Conservation (phyloP, 2,797 vertebrate genomes). For the Chaenodraco wilsoni region DNA sequence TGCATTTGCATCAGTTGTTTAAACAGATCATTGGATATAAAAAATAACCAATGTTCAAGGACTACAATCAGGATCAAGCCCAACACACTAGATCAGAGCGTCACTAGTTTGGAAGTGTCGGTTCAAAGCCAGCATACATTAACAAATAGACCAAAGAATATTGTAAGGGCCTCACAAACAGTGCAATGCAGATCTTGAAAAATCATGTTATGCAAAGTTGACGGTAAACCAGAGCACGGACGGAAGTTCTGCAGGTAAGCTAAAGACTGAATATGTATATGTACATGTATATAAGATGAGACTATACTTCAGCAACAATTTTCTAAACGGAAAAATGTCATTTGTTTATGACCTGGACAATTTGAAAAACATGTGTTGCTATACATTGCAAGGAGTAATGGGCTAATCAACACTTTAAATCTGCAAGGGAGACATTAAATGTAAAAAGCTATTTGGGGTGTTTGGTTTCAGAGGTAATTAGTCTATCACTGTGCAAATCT, state of each 20-base stretch:
- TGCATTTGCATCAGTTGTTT: neutral
- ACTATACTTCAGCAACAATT: neutral
- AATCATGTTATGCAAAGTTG: neutral
- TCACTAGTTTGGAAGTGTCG: neutral
- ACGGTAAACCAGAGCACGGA: slow-evolving; percentile 13
- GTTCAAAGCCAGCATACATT: neutral
- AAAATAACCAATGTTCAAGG: neutral
- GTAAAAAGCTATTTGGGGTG: slow-evolving; percentile 18
- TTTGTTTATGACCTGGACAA: neutral
- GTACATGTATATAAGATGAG: neutral
- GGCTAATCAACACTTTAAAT: slow-evolving; percentile 26
- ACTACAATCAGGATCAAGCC: fast-evolving
- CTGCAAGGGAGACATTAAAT: slow-evolving; percentile 35
- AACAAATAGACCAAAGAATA: neutral
- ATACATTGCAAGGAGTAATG: neutral
- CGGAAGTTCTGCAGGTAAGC: neutral
- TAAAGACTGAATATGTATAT: neutral
- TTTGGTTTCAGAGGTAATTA: slow-evolving; percentile 41
- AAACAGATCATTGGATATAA: neutral
- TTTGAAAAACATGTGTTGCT: neutral
- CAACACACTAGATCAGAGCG: neutral
- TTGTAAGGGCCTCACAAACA: slow-evolving; percentile 6
- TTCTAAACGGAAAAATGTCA: neutral
- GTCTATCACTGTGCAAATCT: slow-evolving; percentile 21
- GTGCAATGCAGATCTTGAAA: slow-evolving; percentile 1